Percentiles rank a stretch among this genome's conserved stretches.
These are phyloP conservation scores for Chalcosyrphus nemorum DNA, from an alignment of 2,888 invertebrate genomes.

Conservation along the genomic window DNA sequence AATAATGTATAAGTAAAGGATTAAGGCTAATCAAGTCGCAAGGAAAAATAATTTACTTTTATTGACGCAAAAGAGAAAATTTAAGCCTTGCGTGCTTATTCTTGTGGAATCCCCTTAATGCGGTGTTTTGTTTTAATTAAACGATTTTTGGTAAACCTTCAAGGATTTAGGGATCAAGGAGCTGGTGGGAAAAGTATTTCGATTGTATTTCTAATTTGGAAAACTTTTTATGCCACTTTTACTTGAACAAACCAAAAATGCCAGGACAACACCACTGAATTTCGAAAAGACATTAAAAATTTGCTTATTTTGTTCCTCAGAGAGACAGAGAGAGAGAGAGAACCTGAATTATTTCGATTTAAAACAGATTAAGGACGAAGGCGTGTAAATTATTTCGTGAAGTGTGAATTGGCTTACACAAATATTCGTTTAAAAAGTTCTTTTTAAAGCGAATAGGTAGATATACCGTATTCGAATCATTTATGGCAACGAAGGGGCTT, in stretches of 20 bases:
- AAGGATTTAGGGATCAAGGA: slow-evolving; percentile 58
- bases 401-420: slow-evolving; percentile 44
- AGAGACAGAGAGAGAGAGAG: not conserved
- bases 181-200: slow-evolving; percentile 69
- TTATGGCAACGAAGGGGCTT: no score
- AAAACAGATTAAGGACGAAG: slow-evolving; percentile 27
- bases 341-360: slow-evolving; percentile 66
- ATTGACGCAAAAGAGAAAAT: slow-evolving; percentile 34
- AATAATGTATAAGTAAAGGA: slow-evolving; percentile 51
- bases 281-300: slow-evolving; percentile 10
- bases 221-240: slow-evolving; percentile 30
- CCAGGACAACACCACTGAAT: not conserved
- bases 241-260: not conserved
- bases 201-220: slow-evolving; percentile 41
- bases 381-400: slow-evolving; percentile 39
- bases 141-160: slow-evolving; percentile 59
- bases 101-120: slow-evolving; percentile 54
- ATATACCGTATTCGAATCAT: no score
- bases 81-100: slow-evolving; percentile 26
- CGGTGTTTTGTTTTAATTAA: slow-evolving; percentile 69
- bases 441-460: no score
- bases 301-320: not conserved
- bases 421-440: no score
- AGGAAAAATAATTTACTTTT: slow-evolving; percentile 60
- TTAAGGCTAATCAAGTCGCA: slow-evolving; percentile 50